Percentiles rank a stretch among this genome's conserved stretches.
Conservation (phyloP, 2,113 vertebrate species). For the Ceyx cyanopectus region DNA sequence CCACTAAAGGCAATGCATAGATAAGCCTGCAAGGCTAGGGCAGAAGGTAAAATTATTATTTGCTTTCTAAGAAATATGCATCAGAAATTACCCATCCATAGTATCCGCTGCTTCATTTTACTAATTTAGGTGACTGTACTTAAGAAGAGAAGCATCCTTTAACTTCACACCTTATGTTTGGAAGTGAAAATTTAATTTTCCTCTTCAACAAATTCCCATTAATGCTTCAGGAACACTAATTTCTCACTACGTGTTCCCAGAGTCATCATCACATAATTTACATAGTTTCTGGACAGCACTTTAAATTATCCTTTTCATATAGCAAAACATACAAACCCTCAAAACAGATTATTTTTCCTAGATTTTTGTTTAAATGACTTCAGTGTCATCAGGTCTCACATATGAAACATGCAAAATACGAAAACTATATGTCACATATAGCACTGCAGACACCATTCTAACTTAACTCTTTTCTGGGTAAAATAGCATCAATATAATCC, state of each 20-base stretch:
- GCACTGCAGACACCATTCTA: not conserved
- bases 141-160: not conserved
- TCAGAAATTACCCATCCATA: not conserved
- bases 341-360: not conserved
- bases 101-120: not conserved
- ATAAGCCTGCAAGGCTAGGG: not conserved
- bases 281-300: not conserved
- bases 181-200: not conserved
- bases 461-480: not conserved
- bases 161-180: not conserved
- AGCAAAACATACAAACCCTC: not conserved
- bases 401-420: not conserved
- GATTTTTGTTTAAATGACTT: not conserved
- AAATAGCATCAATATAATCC: not conserved
- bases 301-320: not conserved
- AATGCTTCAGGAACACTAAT: not conserved
- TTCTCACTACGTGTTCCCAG: not conserved
- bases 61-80: not conserved
- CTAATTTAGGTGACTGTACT: not conserved
- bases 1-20: not conserved
- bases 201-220: slow-evolving; percentile 9
- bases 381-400: not conserved
- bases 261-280: not conserved
- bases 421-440: not conserved
- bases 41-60: not conserved